Evolutionary conservation across 2,888 invertebrate species (phyloP).

Genomic region (Cynaeus angustus): DNA sequence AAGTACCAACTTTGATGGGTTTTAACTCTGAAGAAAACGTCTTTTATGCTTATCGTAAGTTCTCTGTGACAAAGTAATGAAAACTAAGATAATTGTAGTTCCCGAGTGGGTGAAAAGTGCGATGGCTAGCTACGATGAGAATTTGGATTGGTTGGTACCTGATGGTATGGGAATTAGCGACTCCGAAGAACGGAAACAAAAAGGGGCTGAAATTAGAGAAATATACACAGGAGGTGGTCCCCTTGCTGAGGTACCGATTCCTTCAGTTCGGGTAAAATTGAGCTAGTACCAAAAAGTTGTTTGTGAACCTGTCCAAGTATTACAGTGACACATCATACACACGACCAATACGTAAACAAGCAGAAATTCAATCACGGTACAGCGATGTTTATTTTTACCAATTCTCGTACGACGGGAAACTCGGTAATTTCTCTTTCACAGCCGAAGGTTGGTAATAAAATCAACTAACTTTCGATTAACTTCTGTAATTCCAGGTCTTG

Average conservation of each 20-base stretch:
- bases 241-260: too few relatives aligned
- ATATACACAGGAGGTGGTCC: constrained; percentile 1
- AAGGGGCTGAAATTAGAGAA: neutral
- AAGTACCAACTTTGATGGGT: constrained; percentile 21
- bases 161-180: constrained; percentile 16
- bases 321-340: constrained; percentile 9
- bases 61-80: too few relatives aligned
- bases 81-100: neutral
- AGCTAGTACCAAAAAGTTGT: neutral
- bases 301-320: constrained; percentile 14
- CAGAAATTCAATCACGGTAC: constrained; percentile 2
- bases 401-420: constrained; percentile 19
- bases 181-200: neutral
- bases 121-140: constrained; percentile 6
- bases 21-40: constrained; percentile 12
- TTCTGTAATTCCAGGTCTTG: constrained; percentile 53
- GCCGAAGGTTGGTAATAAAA: constrained; percentile 10
- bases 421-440: constrained; percentile 9
- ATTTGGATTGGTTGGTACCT: constrained; percentile 24
- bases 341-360: constrained; percentile 1
- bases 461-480: too few relatives aligned
- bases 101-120: neutral
- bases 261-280: too few relatives aligned
- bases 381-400: constrained; percentile 24
- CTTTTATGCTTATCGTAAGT: neutral